Evolutionary conservation across 2,113 vertebrate species (phyloP), one percentile per base, ranked within the genome.

Genomic region (Synchiropus splendidus): DNA sequence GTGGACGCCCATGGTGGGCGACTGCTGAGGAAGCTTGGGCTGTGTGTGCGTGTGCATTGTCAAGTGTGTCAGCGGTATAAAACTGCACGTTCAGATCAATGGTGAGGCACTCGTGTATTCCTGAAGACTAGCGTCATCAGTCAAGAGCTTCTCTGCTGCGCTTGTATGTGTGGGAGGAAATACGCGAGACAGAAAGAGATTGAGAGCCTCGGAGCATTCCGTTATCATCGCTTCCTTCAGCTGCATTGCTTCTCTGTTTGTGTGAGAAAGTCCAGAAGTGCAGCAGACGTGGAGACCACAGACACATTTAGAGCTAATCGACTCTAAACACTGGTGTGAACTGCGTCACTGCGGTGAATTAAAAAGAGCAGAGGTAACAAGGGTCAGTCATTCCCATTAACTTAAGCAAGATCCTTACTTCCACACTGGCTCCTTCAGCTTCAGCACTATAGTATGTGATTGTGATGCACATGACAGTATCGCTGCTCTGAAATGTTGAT

Each of bases 51-150:
- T 43, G 17, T 10, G 46, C 17, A 12, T 58, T 40, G 46, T 37
- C 14, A 36, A 45, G 62, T 52, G 52, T 47, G 49, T 18, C 37
- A 51, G 34, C 42, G 43, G 62, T 60, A 48, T 44, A 51, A 56
- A 36, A 27, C 57, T 45, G 36, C 46, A 75, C 44, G 68, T 58
- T 61, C 49, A 81, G 80, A 87, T 83, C 80, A 78, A 82, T 85
- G 71, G 68, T 34, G 4, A 16, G 15, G 66, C 61, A 65, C 71
- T 74, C 30, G 52, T 74, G 71, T 61, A 75, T 80, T 82, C 70
- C 72, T 50, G 48, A 54, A 54, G 68, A 80, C 57, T 57, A 42
- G 59, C 59, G 50, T 82, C 78, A 85, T 85, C 78, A 75, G 82
- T 86, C 84, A 83, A 30, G 1, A 33, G 18, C 36, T 51, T 21